phyloP scores from a whole-genome alignment of 2,797 vertebrate species.

The Pyrocephalus nanus region DNA sequence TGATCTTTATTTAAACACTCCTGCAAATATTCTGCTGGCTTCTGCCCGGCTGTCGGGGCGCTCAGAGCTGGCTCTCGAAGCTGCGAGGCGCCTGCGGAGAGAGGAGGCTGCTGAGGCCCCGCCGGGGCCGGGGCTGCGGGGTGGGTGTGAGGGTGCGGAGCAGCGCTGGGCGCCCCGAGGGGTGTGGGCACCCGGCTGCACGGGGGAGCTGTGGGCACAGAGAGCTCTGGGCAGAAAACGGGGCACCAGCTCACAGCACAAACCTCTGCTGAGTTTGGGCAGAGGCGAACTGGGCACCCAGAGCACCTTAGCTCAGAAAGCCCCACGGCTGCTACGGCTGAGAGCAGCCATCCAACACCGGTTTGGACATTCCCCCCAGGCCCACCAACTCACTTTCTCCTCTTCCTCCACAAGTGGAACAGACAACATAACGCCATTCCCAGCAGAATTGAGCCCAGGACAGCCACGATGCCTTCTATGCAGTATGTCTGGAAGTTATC shows the following conservation, averaged over 20 bases:
- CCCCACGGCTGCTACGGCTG: background rate
- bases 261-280: background rate
- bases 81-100: background rate
- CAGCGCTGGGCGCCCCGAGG: background rate
- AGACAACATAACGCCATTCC: background rate
- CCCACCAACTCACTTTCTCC: background rate
- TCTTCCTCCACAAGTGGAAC: background rate
- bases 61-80: background rate
- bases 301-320: background rate
- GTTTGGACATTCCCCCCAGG: too few relatives aligned
- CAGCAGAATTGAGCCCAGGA: background rate
- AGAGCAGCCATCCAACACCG: background rate
- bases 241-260: background rate
- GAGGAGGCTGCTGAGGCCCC: background rate
- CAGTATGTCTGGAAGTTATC: background rate
- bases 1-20: background rate
- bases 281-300: background rate
- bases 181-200: background rate
- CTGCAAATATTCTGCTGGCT: background rate
- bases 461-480: background rate
- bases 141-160: background rate
- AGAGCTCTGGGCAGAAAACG: too few relatives aligned
- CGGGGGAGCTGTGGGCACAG: background rate
- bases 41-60: background rate
- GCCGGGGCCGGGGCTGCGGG: background rate